Evolutionary conservation across 2,113 vertebrate species (phyloP).

Genomic region (Lophura nycthemera): DNA sequence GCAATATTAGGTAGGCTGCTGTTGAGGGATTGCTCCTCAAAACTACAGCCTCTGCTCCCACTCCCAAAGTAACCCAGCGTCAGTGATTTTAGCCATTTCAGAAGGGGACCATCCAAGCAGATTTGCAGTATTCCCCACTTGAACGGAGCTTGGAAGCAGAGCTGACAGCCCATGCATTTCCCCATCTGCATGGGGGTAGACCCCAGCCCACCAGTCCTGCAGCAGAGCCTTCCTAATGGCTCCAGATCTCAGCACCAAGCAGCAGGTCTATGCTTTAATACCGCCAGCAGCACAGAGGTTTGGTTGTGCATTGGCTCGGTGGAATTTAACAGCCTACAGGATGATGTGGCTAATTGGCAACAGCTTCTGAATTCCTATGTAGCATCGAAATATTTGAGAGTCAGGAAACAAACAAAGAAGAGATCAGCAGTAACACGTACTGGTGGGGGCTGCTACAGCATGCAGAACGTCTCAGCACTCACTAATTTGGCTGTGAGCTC

Average conservation of each 20-base stretch:
- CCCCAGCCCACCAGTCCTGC: not conserved
- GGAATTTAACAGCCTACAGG: not conserved
- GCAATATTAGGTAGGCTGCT: not conserved
- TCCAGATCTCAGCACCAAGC: not conserved
- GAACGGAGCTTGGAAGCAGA: not conserved
- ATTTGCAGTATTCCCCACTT: not conserved
- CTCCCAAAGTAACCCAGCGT: not conserved
- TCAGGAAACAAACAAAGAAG: not conserved
- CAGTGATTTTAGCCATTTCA: not conserved
- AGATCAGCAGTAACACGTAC: not conserved
- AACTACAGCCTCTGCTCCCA: not conserved
- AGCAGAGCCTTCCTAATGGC: not conserved
- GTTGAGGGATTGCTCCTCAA: not conserved
- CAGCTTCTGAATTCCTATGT: not conserved
- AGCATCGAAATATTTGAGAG: not conserved
- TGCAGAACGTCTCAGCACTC: not conserved
- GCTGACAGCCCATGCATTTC: too few relatives aligned
- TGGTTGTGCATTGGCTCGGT: not conserved
- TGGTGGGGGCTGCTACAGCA: not conserved
- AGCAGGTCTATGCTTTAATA: not conserved
- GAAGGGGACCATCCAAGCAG: not conserved
- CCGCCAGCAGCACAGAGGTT: not conserved
- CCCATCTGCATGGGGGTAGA: too few relatives aligned
- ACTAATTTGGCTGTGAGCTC: slow-evolving; percentile 15
- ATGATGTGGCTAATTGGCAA: not conserved